Evolutionary conservation across 2,113 vertebrate species (phyloP).

Genomic region (Eolophus roseicapilla): DNA sequence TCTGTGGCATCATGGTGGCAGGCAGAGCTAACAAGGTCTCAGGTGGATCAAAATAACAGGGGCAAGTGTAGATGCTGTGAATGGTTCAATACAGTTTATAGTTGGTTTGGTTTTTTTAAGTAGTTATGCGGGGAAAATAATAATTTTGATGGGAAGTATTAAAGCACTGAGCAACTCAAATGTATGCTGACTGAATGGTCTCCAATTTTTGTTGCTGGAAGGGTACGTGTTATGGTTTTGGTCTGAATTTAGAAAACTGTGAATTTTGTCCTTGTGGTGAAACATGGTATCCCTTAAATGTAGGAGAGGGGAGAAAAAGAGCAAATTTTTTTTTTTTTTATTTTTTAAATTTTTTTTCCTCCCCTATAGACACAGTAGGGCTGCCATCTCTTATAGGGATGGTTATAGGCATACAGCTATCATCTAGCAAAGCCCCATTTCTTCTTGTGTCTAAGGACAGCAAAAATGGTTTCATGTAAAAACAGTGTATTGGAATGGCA

Average conservation of each 20-base stretch:
- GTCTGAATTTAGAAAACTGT: conserved; percentile 28
- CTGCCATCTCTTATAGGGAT: not conserved
- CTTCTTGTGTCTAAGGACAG: not conserved
- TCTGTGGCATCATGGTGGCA: not conserved
- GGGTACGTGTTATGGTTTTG: not conserved
- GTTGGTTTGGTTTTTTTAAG: not conserved
- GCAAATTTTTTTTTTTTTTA: not conserved
- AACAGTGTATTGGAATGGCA: not conserved
- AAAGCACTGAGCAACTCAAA: not conserved
- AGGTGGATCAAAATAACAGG: not conserved
- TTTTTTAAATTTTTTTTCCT: not conserved
- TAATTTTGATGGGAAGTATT: not conserved
- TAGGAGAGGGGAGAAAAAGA: not conserved
- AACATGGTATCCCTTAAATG: conserved; percentile 16
- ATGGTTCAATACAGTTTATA: not conserved
- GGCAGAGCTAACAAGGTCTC: not conserved
- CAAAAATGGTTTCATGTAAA: not conserved
- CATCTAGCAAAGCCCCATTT: not conserved
- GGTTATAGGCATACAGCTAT: not conserved
- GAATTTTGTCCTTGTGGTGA: conserved; percentile 48
- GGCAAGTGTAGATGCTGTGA: not conserved
- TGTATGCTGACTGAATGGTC: not conserved
- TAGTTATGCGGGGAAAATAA: not conserved
- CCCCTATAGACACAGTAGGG: not conserved
- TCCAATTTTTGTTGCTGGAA: not conserved